Percentiles rank a stretch among this genome's conserved stretches.
These are phyloP conservation scores for Tangara arthus DNA, from an alignment of 2,797 vertebrate genomes.

Conservation along the genomic window DNA sequence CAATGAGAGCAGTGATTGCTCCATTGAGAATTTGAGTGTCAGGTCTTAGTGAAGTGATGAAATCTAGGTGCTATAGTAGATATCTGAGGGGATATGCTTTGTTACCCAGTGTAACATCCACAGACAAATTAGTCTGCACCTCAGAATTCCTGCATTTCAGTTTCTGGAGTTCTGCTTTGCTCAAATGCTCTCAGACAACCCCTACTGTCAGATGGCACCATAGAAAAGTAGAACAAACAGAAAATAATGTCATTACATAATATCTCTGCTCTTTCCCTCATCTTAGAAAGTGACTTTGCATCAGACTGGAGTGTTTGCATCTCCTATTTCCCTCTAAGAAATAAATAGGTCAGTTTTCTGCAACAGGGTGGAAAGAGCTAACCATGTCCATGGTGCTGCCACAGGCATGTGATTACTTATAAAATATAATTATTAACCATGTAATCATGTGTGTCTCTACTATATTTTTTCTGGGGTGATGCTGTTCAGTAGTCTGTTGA, in stretches of 20 bases:
- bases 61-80: not conserved
- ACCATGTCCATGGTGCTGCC: not conserved
- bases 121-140: not conserved
- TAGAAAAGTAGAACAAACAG: not conserved
- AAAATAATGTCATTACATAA: not conserved
- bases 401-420: not conserved
- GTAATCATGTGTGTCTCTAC: not conserved
- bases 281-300: not conserved
- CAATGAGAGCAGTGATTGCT: not conserved
- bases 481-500: not conserved
- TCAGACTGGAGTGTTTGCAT: not conserved
- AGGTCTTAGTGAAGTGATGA: not conserved
- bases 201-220: not conserved
- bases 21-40: not conserved
- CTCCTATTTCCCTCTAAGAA: not conserved
- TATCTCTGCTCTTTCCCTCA: not conserved
- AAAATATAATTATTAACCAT: not conserved
- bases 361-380: not conserved
- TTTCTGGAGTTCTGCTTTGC: not conserved
- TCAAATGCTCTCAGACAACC: not conserved
- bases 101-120: not conserved
- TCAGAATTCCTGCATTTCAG: not conserved
- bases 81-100: not conserved
- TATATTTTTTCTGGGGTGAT: not conserved
- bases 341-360: not conserved